Conservation (phyloP, 2,113 vertebrate genomes). For the Aplodontia rufa region DNA sequence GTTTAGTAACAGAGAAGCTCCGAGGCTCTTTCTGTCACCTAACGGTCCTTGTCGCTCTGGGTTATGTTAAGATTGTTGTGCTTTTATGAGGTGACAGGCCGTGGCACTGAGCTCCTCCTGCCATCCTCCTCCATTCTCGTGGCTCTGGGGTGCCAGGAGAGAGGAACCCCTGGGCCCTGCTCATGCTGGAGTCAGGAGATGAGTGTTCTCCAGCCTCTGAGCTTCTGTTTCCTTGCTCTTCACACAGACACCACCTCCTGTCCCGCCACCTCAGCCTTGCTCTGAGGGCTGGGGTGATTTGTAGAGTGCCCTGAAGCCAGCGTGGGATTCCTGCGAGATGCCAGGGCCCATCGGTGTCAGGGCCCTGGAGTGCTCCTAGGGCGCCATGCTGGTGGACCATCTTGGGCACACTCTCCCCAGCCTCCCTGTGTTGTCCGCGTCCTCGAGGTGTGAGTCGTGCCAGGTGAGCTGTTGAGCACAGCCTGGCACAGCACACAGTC, state of each 20-base stretch:
- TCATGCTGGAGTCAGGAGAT: neutral
- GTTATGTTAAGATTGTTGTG: neutral
- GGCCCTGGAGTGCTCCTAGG: fast-evolving
- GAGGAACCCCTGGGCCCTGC: too few relatives aligned
- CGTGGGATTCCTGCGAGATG: neutral
- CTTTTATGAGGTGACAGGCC: neutral
- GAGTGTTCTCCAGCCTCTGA: neutral
- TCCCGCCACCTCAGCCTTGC: neutral
- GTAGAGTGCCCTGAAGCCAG: neutral
- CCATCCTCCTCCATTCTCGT: neutral
- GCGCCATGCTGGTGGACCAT: neutral
- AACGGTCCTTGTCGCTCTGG: neutral
- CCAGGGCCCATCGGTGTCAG: neutral
- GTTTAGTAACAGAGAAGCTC: neutral
- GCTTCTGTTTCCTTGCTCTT: neutral
- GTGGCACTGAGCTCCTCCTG: neutral
- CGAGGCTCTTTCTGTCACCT: neutral
- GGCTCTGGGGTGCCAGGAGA: neutral
- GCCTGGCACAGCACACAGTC: neutral
- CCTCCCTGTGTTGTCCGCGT: too few relatives aligned
- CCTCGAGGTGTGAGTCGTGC: too few relatives aligned
- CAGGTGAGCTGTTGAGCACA: neutral
- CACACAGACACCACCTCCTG: neutral
- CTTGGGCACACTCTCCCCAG: neutral
- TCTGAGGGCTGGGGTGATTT: neutral